Evolutionary conservation across 2,797 vertebrate genomes (phyloP).

Genomic region (Triplophysa yarkandensis): DNA sequence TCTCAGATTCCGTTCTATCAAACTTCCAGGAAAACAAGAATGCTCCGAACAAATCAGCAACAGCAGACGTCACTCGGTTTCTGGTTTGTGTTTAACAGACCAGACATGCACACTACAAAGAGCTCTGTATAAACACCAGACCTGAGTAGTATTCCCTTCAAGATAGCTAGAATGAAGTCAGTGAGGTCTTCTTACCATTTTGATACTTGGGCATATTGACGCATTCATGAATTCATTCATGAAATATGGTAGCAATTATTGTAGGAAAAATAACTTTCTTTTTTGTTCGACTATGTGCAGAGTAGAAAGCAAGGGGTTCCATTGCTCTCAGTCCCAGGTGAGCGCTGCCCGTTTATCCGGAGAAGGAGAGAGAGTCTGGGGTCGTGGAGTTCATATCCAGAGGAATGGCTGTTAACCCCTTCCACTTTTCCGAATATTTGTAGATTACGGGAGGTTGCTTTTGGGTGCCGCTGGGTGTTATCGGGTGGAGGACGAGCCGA

Average conservation of each 20-base stretch:
- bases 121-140: neutral
- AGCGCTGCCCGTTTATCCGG: slow-evolving; percentile 24
- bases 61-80: neutral
- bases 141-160: neutral
- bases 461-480: neutral
- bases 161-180: neutral
- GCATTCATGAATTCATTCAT: too few relatives aligned
- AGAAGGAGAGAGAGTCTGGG: slow-evolving; percentile 6
- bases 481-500: slow-evolving; percentile 1
- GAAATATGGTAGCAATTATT: too few relatives aligned
- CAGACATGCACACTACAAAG: neutral
- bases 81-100: slow-evolving; percentile 25
- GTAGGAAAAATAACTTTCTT: neutral
- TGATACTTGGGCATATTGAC: too few relatives aligned
- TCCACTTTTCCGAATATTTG: slow-evolving; percentile 41
- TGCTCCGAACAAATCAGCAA: neutral
- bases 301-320: neutral
- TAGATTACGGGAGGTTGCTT: neutral
- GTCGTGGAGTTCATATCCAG: slow-evolving; percentile 44
- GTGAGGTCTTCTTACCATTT: too few relatives aligned
- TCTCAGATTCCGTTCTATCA: slow-evolving; percentile 15
- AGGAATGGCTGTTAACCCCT: slow-evolving; percentile 21
- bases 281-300: neutral
- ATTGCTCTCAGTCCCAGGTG: slow-evolving; percentile 24
- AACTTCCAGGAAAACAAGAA: neutral